A percentile compares a stretch with the other conserved stretches of the same genome.
Conservation (phyloP, 1,140 invertebrate genomes). For the Zophobas atratus region DNA sequence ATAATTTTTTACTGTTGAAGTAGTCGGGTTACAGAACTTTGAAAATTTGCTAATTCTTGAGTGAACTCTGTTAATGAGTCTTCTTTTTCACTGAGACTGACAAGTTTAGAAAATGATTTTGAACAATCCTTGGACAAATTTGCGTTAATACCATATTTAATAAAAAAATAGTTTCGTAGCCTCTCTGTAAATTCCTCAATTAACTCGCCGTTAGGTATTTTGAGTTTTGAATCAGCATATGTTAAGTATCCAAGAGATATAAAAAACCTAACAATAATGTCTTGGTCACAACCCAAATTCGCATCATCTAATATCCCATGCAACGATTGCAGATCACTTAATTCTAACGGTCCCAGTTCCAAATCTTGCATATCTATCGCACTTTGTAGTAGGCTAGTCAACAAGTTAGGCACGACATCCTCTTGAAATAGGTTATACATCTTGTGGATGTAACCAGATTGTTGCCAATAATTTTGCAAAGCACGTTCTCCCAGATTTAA, state of each 20-base stretch:
- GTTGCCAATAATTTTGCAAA: neutral
- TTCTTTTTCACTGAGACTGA: conserved; percentile 7
- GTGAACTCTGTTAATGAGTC: conserved; percentile 25
- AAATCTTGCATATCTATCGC: neutral
- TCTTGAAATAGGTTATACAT: neutral
- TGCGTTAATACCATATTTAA: neutral
- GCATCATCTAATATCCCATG: neutral
- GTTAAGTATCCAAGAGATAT: conserved; percentile 6
- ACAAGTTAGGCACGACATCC: neutral
- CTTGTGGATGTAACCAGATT: neutral
- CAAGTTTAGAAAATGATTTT: neutral
- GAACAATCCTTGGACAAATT: neutral
- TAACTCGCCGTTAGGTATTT: neutral
- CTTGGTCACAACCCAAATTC: neutral
- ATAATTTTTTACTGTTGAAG: conserved; percentile 19
- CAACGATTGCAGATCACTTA: neutral
- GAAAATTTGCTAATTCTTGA: conserved; percentile 26
- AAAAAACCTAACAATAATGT: neutral
- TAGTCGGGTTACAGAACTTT: conserved; percentile 16
- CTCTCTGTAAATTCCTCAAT: neutral
- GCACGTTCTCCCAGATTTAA: neutral
- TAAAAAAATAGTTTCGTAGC: neutral
- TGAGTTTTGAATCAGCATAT: neutral
- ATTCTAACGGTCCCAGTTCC: neutral
- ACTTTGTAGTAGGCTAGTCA: neutral